Percentiles rank a stretch among this genome's conserved stretches.
phyloP scores from a whole-genome alignment of 1,140 invertebrate genomes.

The Drosophila sp. region DNA sequence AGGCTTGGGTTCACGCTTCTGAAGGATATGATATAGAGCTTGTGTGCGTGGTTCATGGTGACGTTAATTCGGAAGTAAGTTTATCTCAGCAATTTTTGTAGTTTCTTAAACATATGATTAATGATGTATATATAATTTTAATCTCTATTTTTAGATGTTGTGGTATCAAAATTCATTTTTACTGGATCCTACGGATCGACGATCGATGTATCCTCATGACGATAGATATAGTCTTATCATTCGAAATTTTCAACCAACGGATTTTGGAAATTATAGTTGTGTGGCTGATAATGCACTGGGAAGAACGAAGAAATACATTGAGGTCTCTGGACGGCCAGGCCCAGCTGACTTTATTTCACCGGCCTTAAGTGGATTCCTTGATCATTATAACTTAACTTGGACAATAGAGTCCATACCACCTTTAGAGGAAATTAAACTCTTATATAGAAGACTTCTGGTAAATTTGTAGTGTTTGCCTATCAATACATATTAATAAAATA shows the following conservation, averaged over 20 bases:
- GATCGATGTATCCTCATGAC: conserved; percentile 86
- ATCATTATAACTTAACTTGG: conserved; percentile 87
- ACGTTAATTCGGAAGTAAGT: conserved; percentile 85
- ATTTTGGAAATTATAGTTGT: conserved; percentile 87
- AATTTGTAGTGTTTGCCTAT: no score
- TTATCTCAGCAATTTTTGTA: background rate
- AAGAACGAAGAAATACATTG: conserved; percentile 85
- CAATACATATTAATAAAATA: no score
- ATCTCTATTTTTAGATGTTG: conserved; percentile 83
- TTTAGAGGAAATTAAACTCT: conserved; percentile 86
- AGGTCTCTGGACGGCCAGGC: conserved; percentile 85
- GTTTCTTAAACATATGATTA: background rate
- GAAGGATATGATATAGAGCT: conserved; percentile 85
- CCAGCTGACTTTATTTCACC: conserved; percentile 85
- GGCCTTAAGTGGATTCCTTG: conserved; percentile 83
- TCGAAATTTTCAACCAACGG: conserved; percentile 86
- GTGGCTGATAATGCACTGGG: conserved; percentile 85
- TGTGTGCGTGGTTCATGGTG: conserved; percentile 85
- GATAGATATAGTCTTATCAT: conserved; percentile 86
- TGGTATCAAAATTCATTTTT: conserved; percentile 87
- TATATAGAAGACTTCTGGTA: conserved; percentile 86
- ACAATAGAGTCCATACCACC: conserved; percentile 86
- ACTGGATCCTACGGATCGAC: conserved; percentile 86
- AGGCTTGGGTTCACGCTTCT: conserved; percentile 85
- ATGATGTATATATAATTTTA: background rate